Percentiles rank a stretch among this genome's conserved stretches.
Conservation (phyloP, 2,113 vertebrate genomes). For the Henicopernis longicauda region DNA sequence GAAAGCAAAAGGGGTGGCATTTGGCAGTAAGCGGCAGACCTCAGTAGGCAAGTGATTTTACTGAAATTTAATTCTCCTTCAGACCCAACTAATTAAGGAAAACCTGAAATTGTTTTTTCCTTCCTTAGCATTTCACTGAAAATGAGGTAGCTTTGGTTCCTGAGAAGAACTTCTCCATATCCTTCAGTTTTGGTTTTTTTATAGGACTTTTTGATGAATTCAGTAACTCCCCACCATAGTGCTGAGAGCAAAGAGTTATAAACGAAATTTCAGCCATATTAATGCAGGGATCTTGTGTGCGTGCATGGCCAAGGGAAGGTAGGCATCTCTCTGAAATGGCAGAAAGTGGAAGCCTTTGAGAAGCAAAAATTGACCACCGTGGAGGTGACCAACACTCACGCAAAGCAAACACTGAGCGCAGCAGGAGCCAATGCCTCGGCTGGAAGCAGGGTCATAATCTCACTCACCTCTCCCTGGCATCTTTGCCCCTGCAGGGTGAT, state of each 20-base stretch:
- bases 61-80: neutral
- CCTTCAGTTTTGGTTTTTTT: neutral
- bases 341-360: neutral
- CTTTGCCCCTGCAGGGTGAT: too few species aligned
- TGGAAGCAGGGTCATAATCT: neutral
- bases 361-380: neutral
- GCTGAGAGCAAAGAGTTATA: neutral
- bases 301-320: neutral
- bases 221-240: fast-evolving
- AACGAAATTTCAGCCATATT: neutral
- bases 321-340: neutral
- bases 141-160: neutral
- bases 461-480: neutral
- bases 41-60: neutral
- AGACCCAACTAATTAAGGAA: neutral
- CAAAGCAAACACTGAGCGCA: neutral
- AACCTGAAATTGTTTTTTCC: neutral
- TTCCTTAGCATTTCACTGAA: neutral
- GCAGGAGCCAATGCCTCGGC: neutral
- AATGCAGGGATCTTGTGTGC: too few species aligned
- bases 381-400: neutral
- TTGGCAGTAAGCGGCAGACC: neutral
- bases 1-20: neutral
- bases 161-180: neutral
- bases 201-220: neutral